Base-by-base conservation (phyloP, 2,797 vertebrate species). In the Molothrus aeneus region DNA sequence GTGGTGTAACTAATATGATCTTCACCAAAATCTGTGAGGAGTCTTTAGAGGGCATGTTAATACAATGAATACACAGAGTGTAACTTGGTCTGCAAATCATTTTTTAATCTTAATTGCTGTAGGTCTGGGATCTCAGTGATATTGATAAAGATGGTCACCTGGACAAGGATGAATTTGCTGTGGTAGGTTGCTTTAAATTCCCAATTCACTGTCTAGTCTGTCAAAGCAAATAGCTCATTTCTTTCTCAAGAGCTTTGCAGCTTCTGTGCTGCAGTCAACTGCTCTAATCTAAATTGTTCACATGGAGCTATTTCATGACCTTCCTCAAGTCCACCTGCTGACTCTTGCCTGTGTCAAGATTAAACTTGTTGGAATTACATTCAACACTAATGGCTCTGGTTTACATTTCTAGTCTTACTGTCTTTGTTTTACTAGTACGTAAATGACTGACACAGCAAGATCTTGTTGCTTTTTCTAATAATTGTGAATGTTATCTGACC, bases 81-180 rank as follows among this genome's bases (percentile, higher is more conserved):
- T 80, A 53, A 75, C 43, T 85, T 80, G 18, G 17, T 83, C 25
- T 77, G 69, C 81, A 66, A 90, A 50, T 82, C 0, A 1, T n/a
- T 64, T n/a, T 66, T 89, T 85, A 32, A 4, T 90, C 34, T 10
- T 79, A 11, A 75, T 80, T 70, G 40, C 84, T 79, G 12, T 83
- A 99, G 99, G 99, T 99, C 74, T 99, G 99, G 99, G 99, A 99
- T 96, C 98, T 99, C 92, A 99, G 99, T 93, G 99, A 99, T 97
- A 99, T 99, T 17, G 99, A 99, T 96, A 99, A 99, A 98, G 99
- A 99, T 42, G 99, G 99, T 16, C 99, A 99, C 78, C 97, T 99
- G 97, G 99, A 99, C 97, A 98, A 97, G 95, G 99, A 99, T 15
- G 99, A 99, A 91, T 99, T 99, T 97, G 99, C 99, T 87, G 99